Evolutionary conservation across 2,113 vertebrate species (phyloP), one percentile per base, ranked within the genome.

Genomic region (Chionis minor): DNA sequence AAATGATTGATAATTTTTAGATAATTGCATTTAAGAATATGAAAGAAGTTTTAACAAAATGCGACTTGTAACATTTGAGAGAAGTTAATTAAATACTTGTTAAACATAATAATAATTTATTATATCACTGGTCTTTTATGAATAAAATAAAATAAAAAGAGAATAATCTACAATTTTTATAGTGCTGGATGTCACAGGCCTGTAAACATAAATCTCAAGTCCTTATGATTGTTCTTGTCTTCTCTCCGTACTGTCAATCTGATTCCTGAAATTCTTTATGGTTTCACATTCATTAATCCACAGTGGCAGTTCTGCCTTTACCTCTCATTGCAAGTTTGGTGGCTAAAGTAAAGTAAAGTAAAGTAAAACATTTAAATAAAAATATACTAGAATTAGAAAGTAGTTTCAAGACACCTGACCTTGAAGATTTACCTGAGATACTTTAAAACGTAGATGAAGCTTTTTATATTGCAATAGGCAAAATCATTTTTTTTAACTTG

Each of bases 1-100:
- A 98, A 97, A 97, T 98, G 97, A 98, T 98, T 98, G 97, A 98
- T 98, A 97, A 96, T 96, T 98, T 98, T 98, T 96, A 98, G 97
- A 98, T 98, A 98, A 98, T 98, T 98, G 79, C 94, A 96, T 97
- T 96, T 97, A 97, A 97, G 97, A 98, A 92, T 97, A 95, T 94
- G 85, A 98, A 97, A 97, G 82, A 96, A 98, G 66, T 97, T 98
- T 96, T 97, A 98, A 96, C 85, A 98, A 97, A 97, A 98, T 59
- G 58, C 94, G 97, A 96, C 96, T 97, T 97, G 97, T 97, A 97
- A 52, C 47, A 97, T 97, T 97, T 95, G 93, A 93, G 70, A 96
- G 81, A 96, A 95, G 96, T 97, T 97, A 98, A 98, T 98, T 98
- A 97, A 96, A 94, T 96, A 91, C 75, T 97, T 97, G 96, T 83